A percentile compares a stretch with the other conserved stretches of the same genome.
Conservation (phyloP, 2,888 invertebrate genomes). For the Chrysina gloriosa region DNA sequence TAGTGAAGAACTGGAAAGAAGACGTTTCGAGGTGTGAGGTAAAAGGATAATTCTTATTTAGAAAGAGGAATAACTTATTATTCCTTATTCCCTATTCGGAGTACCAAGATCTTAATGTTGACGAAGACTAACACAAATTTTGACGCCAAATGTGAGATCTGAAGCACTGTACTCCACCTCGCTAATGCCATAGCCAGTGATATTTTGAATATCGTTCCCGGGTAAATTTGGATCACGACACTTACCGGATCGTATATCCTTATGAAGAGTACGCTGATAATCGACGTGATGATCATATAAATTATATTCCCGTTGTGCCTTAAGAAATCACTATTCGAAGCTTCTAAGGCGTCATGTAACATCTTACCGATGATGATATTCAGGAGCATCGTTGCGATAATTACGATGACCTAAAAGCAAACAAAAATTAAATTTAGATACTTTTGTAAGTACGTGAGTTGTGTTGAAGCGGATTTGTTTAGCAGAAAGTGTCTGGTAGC, state of each 20-base stretch:
- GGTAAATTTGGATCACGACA: background rate
- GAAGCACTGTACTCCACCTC: too few relatives aligned
- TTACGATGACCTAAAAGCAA: slow-evolving; percentile 19
- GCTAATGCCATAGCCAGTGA: too few relatives aligned
- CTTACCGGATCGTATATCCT: slow-evolving; percentile 53
- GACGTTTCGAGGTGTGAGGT: background rate
- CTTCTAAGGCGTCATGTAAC: background rate
- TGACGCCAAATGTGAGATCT: too few relatives aligned
- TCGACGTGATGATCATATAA: slow-evolving; percentile 50
- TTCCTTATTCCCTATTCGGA: too few relatives aligned
- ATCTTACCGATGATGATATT: background rate
- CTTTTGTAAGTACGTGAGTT: too few relatives aligned
- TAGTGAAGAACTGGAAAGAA: slow-evolving; percentile 55
- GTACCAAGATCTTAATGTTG: too few relatives aligned
- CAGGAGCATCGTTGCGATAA: background rate
- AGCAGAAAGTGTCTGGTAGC: too few relatives aligned
- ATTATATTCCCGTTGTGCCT: slow-evolving; percentile 47
- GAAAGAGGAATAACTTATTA: too few relatives aligned
- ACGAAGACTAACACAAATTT: too few relatives aligned
- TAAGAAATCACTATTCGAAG: slow-evolving; percentile 21
- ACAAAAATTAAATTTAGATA: too few relatives aligned
- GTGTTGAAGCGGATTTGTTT: too few relatives aligned
- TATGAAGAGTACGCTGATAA: slow-evolving; percentile 53
- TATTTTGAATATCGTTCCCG: background rate
- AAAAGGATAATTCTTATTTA: background rate